A percentile compares a stretch with the other conserved stretches of the same genome.
These are phyloP conservation scores for Nothobranchius kuhntae DNA, from an alignment of 2,113 vertebrate species.

Conservation along the genomic window DNA sequence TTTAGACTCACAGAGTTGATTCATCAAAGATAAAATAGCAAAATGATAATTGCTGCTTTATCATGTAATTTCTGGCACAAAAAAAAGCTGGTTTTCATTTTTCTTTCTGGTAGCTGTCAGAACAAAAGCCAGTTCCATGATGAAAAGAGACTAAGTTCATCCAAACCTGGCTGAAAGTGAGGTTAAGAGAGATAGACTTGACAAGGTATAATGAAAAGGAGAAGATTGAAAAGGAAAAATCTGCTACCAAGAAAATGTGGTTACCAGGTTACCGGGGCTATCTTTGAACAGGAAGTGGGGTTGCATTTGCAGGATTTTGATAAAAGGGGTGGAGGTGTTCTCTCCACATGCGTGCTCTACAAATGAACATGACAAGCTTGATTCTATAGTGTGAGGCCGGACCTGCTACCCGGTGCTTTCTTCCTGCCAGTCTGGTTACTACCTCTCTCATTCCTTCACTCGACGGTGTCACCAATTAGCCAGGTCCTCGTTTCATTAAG, in stretches of 20 bases:
- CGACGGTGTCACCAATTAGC: conserved; percentile 88
- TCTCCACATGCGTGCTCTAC: conserved; percentile 50
- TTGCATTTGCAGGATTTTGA: conserved; percentile 52
- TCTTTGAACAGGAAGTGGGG: conserved; percentile 34
- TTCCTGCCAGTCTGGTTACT: conserved; percentile 63
- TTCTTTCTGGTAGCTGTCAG: background rate
- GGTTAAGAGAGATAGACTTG: conserved; percentile 18
- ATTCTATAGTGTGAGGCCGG: conserved; percentile 52
- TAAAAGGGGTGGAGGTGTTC: conserved; percentile 40
- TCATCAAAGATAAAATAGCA: background rate
- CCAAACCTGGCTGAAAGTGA: conserved; percentile 12
- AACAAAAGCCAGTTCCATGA: conserved; percentile 17
- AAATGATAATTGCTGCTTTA: background rate
- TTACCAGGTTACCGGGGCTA: conserved; percentile 14
- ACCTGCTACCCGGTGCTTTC: conserved; percentile 60
- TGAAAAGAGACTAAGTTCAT: conserved; percentile 7
- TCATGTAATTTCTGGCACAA: no score
- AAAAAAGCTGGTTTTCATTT: background rate
- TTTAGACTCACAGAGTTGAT: background rate
- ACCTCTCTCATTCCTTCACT: conserved; percentile 70
- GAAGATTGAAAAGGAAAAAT: conserved; percentile 34
- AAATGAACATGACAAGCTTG: conserved; percentile 74
- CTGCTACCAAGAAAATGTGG: conserved; percentile 11
- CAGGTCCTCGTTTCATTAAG: conserved; percentile 85
- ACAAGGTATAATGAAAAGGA: conserved; percentile 36